Evolutionary conservation across 1,140 invertebrate genomes (phyloP), one percentile per base, ranked within the genome.

Genomic region (Saccostrea cuccullata): DNA sequence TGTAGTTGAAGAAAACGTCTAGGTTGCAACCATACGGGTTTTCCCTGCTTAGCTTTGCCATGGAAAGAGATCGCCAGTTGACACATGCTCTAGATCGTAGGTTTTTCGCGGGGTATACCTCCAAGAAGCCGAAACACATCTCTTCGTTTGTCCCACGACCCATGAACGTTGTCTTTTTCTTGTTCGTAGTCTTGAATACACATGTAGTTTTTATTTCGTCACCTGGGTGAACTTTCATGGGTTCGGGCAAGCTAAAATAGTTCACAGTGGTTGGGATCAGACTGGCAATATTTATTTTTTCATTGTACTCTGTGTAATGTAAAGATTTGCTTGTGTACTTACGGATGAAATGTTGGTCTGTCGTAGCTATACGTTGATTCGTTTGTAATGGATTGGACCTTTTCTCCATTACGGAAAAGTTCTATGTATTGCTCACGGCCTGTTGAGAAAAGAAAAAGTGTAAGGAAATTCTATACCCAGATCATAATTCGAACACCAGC

Each of bases 71-170:
- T 36, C 47, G 86, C 84, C 82, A 89, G 8, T 70, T 60, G 30
- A 70, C n/a, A 36, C 90, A 91, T 13, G 40, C 26, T 13, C 58
- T 36, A 2, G 11, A 1, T 1, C 56, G 73, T 15, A 90, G n/a
- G 83, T 90, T 90, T 55, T 90, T 60, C 58, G 56, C 30, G 15
- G 89, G 89, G 55, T 86, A 86, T 60, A 86, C 86, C 40, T 77
- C 86, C 56, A 92, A 40, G 84, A 91, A 90, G 0, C 90, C 90
- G 47, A 87, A 90, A 30, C 91, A 92, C 91, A 92, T 92, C 85
- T 92, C 91, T 15, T 91, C 89, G 23, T 30, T 73, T 11, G 91
- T 91, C 8, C 83, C 90, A 17, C 87, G 87, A 1, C 91, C 91
- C 6, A 23, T 85, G 12, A 58, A 64, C 1, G 84, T 88, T 11